Percentiles rank a stretch among this genome's conserved stretches.
Evolutionary conservation across 2,113 vertebrate species (phyloP).

Genomic region (Phasianus colchicus): DNA sequence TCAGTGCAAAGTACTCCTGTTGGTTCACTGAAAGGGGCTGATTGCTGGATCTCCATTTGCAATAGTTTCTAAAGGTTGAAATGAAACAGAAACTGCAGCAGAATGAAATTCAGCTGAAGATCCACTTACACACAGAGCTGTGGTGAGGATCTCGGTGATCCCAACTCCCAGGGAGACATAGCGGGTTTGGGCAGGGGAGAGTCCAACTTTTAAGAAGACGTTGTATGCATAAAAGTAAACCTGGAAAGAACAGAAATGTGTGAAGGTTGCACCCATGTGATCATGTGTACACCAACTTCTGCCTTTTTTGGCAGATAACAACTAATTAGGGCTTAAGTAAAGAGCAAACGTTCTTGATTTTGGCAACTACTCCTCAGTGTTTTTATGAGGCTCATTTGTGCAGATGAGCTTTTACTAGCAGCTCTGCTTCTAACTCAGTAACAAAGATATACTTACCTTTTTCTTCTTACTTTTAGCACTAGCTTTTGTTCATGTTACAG

Average conservation of each 20-base stretch:
- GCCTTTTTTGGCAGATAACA: not conserved
- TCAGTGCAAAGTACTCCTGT: rapidly evolving
- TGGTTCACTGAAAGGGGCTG: not conserved
- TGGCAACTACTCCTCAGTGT: not conserved
- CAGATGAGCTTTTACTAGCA: not conserved
- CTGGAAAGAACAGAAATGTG: conserved; percentile 57
- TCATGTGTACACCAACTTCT: not conserved
- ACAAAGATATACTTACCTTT: not conserved
- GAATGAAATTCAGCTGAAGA: not conserved
- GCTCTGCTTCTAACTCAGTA: not conserved
- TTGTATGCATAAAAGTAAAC: conserved; percentile 86
- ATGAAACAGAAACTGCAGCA: not conserved
- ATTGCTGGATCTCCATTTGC: not conserved
- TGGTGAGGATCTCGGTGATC: conserved; percentile 76
- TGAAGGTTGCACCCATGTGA: not conserved
- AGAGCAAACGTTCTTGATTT: not conserved
- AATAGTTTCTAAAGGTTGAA: not conserved
- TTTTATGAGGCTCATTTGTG: not conserved
- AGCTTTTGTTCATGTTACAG: not conserved
- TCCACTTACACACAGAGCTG: conserved; percentile 79
- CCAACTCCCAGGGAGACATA: conserved; percentile 82
- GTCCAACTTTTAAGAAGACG: conserved; percentile 81
- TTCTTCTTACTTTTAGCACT: not conserved
- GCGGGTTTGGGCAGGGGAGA: conserved; percentile 69
- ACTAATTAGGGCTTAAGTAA: not conserved